Evolutionary conservation across 2,113 vertebrate genomes (phyloP), one percentile per base, ranked within the genome.

Genomic region (Erythrocebus patas): DNA sequence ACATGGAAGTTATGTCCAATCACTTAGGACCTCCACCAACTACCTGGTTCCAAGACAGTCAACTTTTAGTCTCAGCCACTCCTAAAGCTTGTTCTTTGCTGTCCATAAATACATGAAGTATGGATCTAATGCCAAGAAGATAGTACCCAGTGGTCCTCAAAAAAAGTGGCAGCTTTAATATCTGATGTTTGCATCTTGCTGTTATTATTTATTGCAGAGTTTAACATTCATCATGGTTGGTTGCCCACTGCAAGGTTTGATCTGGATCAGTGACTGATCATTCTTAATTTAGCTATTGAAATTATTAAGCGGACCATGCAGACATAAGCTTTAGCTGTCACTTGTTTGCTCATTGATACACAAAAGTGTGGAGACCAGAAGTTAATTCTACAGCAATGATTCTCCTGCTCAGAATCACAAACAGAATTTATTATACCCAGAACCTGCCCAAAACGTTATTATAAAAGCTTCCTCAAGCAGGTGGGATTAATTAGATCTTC

Each of bases 401-500:
- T 98, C 98, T 85, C 95, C 95, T 97, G 97, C 95, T 96, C 55
- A 97, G 97, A 98, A 98, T 98, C 91, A 61, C 94, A 98, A 98
- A 95, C 0, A 4, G 30, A 88, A 50, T 97, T 98, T 98, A 43
- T 93, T 83, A 89, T 59, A 97, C 84, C 17, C 90, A 97, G 75
- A 96, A 81, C n/a, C 85, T 98, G 94, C 97, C 96, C 97, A 97
- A 97, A 93, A 91, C n/a, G 10, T 93, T 97, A 84, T 85, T 86
- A 57, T 86, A 73, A 93, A 98, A 95, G 64, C 82, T 97, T 98
- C 97, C 94, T 90, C 83, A 97, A 92, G 81, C 82, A 89, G 96
- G 98, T 98, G 96, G 98, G 96, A 98, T 99, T 98, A 99, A 98
- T 99, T 99, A 98, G 97, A 99, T 98, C 98, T 98, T 98, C 76